Percentiles rank a stretch among this genome's conserved stretches.
Evolutionary conservation across 2,797 vertebrate genomes (phyloP).

Genomic region (Masticophis lateralis): DNA sequence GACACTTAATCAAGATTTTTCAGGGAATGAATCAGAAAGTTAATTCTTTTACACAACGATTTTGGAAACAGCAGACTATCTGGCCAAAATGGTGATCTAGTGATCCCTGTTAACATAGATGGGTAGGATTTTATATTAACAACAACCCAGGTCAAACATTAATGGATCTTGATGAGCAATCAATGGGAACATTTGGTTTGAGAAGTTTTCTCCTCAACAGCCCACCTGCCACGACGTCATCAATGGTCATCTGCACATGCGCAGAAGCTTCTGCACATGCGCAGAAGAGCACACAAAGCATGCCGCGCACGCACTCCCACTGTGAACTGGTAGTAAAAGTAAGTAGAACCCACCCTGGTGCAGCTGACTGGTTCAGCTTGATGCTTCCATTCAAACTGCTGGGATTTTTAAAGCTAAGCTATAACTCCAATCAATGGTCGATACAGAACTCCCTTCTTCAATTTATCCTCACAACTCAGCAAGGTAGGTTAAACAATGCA

Average conservation of each 20-base stretch:
- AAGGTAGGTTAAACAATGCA: background rate
- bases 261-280: too few relatives aligned
- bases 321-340: too few relatives aligned
- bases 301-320: too few relatives aligned
- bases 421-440: background rate
- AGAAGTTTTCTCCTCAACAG: background rate
- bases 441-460: background rate
- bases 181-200: background rate
- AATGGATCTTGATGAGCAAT: background rate
- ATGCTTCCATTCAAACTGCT: background rate
- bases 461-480: background rate
- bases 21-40: background rate
- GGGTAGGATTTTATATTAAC: background rate
- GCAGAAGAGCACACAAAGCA: too few relatives aligned
- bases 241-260: too few relatives aligned
- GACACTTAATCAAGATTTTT: background rate
- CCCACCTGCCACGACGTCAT: too few relatives aligned
- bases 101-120: background rate
- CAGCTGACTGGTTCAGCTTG: background rate
- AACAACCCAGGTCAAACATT: background rate
- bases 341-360: background rate
- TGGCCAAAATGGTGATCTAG: background rate
- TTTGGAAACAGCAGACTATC: background rate
- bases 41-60: background rate
- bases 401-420: background rate